Evolutionary conservation across 2,888 invertebrate genomes (phyloP).

Genomic region (Hyposoter didymator): DNA sequence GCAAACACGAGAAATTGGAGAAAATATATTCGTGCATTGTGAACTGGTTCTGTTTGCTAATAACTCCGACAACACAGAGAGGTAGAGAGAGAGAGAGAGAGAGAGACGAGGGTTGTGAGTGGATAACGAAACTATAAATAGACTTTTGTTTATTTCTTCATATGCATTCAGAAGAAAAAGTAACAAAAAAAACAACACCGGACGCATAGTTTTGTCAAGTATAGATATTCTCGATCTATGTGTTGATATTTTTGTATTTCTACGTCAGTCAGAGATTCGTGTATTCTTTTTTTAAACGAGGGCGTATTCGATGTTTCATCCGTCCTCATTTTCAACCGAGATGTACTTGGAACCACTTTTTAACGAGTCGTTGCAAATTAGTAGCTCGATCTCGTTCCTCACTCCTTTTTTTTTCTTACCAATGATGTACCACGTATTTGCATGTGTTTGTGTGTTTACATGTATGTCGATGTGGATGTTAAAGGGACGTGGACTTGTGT

Average conservation of each 20-base stretch:
- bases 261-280: constrained; percentile 23
- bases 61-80: constrained; percentile 9
- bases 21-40: constrained; percentile 6
- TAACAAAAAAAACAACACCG: background rate
- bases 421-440: background rate
- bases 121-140: constrained; percentile 33
- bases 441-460: background rate
- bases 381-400: constrained; percentile 48
- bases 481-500: background rate
- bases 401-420: background rate
- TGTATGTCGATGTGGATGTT: background rate
- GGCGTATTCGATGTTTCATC: constrained; percentile 60
- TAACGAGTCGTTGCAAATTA: constrained; percentile 64
- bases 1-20: constrained; percentile 16
- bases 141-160: constrained; percentile 7
- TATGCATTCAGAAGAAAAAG: background rate
- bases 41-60: constrained; percentile 52
- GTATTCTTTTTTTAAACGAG: constrained; percentile 59
- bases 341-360: constrained; percentile 54
- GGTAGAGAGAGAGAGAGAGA: background rate
- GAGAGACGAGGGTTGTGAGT: background rate
- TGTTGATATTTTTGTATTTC: constrained; percentile 19
- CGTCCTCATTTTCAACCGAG: constrained; percentile 55
- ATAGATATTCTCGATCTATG: background rate
- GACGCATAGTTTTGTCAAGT: background rate